These are phyloP conservation scores for Helicolenus hilgendorfi DNA, from an alignment of 2,797 vertebrate species.

Conservation along the genomic window DNA sequence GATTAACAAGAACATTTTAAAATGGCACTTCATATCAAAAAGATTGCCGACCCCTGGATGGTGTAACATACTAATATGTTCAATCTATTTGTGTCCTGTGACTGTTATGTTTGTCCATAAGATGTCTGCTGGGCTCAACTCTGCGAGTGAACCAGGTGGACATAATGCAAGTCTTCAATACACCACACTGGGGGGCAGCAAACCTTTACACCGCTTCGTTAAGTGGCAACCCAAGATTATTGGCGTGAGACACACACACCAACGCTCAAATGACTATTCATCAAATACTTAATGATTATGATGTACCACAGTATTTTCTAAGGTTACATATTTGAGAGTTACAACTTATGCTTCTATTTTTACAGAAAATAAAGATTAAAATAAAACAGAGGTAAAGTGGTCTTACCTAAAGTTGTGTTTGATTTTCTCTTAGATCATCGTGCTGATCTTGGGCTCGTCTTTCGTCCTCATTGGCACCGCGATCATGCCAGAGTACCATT, in stretches of 20 bases:
- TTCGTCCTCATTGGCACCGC: slow-evolving; percentile 51
- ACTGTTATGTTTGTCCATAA: slow-evolving; percentile 4
- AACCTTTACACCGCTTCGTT: slow-evolving; percentile 88
- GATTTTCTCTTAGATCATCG: slow-evolving; percentile 62
- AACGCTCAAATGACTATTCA: neutral
- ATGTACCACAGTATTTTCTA: neutral
- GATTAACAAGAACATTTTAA: neutral
- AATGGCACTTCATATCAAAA: neutral
- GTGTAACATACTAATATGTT: neutral
- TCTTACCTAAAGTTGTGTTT: neutral
- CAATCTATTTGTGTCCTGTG: neutral
- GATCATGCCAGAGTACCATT: accelerated
- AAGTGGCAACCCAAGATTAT: slow-evolving; percentile 81
- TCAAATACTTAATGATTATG: neutral
- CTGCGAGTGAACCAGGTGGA: neutral
- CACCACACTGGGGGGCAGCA: slow-evolving; percentile 69
- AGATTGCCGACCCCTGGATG: neutral
- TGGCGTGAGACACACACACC: slow-evolving; percentile 77
- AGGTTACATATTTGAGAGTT: neutral
- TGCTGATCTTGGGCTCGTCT: slow-evolving; percentile 75
- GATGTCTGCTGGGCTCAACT: slow-evolving; percentile 70
- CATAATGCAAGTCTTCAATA: slow-evolving; percentile 31
- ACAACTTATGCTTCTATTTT: neutral
- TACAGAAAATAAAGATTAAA: neutral
- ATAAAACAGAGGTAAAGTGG: neutral